A percentile compares a stretch with the other conserved stretches of the same genome.
Conservation (phyloP, 2,113 vertebrate species). For the Candoia aspera region DNA sequence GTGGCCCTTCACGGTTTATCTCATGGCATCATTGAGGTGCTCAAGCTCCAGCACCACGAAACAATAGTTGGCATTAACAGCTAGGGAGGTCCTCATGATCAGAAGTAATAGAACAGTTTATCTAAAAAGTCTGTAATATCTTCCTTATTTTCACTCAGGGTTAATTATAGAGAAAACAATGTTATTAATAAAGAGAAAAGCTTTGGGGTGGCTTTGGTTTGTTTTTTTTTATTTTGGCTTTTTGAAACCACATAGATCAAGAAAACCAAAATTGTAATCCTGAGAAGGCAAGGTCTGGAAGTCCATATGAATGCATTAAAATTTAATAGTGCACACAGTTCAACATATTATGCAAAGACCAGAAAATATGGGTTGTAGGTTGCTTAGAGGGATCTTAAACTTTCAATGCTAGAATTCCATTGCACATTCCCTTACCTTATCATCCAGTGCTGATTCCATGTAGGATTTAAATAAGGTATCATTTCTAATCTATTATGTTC, state of each 20-base stretch:
- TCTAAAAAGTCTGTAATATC: background rate
- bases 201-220: background rate
- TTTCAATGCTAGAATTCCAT: slow-evolving; percentile 31
- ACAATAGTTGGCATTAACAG: background rate
- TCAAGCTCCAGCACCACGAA: no score
- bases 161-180: background rate
- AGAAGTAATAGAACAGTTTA: background rate
- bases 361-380: slow-evolving; percentile 31
- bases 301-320: slow-evolving; percentile 33
- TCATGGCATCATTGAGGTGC: no score
- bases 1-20: no score
- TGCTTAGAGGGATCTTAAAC: slow-evolving; percentile 48
- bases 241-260: background rate
- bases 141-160: background rate
- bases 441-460: fast-evolving
- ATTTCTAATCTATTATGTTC: slow-evolving; percentile 15
- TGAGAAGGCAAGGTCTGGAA: slow-evolving; percentile 25
- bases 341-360: background rate
- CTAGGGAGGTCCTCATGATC: background rate
- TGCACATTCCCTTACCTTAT: slow-evolving; percentile 11
- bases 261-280: slow-evolving; percentile 9
- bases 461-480: slow-evolving; percentile 27
- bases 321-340: background rate
- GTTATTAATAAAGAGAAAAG: background rate
- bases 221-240: background rate